These are phyloP conservation scores for Phrynosoma platyrhinos DNA, from an alignment of 2,113 vertebrate species.

Conservation along the genomic window DNA sequence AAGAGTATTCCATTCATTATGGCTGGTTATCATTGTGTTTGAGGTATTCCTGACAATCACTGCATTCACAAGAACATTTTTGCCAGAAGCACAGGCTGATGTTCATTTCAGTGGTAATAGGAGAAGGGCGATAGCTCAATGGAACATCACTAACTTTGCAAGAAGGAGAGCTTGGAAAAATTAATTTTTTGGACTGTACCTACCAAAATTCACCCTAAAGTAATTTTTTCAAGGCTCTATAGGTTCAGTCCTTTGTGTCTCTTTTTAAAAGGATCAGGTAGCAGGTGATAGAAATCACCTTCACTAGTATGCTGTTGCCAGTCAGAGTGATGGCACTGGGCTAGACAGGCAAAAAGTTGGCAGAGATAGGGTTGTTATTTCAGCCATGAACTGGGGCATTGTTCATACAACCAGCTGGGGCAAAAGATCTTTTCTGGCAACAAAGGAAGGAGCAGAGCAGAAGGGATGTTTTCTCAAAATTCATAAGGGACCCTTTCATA, in stretches of 20 bases:
- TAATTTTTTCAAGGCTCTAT: too few species aligned
- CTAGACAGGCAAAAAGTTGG: neutral
- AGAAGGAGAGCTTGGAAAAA: neutral
- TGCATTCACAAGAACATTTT: neutral
- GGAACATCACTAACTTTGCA: neutral
- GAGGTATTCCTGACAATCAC: neutral
- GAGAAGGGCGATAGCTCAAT: neutral
- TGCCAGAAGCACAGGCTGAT: neutral
- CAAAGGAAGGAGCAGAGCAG: too few species aligned
- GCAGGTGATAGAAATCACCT: neutral
- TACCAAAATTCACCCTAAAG: too few species aligned
- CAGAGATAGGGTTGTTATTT: neutral
- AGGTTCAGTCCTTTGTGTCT: neutral
- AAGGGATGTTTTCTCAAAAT: too few species aligned
- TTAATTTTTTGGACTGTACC: neutral
- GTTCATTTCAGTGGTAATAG: neutral
- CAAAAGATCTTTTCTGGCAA: too few species aligned
- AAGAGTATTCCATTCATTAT: neutral
- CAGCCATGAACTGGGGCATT: too few species aligned
- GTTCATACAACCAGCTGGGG: constrained; percentile 19
- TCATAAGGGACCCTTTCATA: too few species aligned
- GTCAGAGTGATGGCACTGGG: neutral
- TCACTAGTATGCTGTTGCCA: neutral
- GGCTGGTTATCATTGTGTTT: neutral
- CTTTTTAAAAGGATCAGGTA: neutral